Evolutionary conservation across 2,797 vertebrate genomes (phyloP).

Genomic region (Gila robusta): DNA sequence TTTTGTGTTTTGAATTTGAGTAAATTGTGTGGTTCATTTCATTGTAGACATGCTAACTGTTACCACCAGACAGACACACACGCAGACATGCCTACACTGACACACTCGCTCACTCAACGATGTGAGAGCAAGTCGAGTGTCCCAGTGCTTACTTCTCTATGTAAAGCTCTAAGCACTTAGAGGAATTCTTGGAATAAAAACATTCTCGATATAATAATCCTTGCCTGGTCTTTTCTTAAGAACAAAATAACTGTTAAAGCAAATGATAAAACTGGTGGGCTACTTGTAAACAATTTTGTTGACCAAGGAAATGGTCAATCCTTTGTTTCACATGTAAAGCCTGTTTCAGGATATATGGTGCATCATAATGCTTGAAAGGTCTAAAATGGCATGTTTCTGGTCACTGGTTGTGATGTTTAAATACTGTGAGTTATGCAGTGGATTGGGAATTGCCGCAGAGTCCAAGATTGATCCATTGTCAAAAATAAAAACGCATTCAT

Average conservation of each 20-base stretch:
- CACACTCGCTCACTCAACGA: conserved; percentile 66
- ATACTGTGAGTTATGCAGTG: background rate
- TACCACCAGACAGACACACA: conserved; percentile 35
- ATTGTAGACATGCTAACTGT: conserved; percentile 71
- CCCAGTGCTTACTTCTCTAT: conserved; percentile 64
- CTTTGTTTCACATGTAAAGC: background rate
- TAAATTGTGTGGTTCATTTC: conserved; percentile 78
- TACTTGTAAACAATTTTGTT: background rate
- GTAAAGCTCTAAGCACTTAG: conserved; percentile 76
- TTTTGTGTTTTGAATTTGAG: conserved; percentile 77
- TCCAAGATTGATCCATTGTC: background rate
- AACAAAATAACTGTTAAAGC: background rate
- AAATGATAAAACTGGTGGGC: background rate
- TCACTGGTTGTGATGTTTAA: no score
- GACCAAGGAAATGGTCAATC: background rate
- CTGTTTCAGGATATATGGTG: background rate
- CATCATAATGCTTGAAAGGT: background rate
- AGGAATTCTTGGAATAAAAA: conserved; percentile 86
- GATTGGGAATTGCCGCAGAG: background rate
- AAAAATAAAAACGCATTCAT: background rate
- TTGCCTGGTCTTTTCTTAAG: conserved; percentile 35
- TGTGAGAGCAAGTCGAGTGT: conserved; percentile 55
- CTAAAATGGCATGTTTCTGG: background rate
- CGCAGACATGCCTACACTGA: conserved; percentile 64
- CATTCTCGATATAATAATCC: conserved; percentile 76